Base-by-base conservation (phyloP, 2,888 invertebrate species). In the Amiota communis region DNA sequence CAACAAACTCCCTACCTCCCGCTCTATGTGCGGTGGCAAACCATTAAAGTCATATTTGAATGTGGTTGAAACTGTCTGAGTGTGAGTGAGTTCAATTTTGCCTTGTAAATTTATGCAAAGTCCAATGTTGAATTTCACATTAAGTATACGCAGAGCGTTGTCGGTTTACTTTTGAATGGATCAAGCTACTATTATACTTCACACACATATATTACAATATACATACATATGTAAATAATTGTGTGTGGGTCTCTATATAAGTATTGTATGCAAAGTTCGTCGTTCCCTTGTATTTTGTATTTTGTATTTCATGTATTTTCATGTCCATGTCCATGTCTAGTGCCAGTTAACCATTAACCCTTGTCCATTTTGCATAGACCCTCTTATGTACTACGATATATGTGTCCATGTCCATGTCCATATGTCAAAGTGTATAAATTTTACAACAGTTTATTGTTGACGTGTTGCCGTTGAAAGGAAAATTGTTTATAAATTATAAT, bases 321-420 rank as follows among this genome's bases (percentile, higher is more conserved):
- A 20, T 59, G 20, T 53, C n/a, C 53, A 15, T 46, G 12, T 23
- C 23, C 17, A 13, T 68, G 51, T 68, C 67, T 8, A 20, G 51
- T 51, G 49, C 20, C 67, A 51, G 51, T 68, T 71, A 63, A 51
- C 71, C 51, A 68, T 47, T 48, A 36, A 51, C 65, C 48, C 68
- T 46, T 70, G 47, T 10, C 46, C 49, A 64, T 65, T 36, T 36
- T 36, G 0, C 36, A 4, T 36, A 36, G 6, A 36, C 36, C 36
- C 36, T 36, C 36, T 69, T 61, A 51, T 72, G 53, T 71, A 46
- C 72, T 71, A 46, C 72, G 75, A 36, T 74, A 57, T 67, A 2
- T 49, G n/a, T n/a, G n/a, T n/a, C n/a, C n/a, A n/a, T n/a, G 64
- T 72, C 17, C 20, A 11, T 59, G 68, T 17, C 56, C 20, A 71